phyloP scores from a whole-genome alignment of 2,888 invertebrate genomes.

The Linyphia triangularis region DNA sequence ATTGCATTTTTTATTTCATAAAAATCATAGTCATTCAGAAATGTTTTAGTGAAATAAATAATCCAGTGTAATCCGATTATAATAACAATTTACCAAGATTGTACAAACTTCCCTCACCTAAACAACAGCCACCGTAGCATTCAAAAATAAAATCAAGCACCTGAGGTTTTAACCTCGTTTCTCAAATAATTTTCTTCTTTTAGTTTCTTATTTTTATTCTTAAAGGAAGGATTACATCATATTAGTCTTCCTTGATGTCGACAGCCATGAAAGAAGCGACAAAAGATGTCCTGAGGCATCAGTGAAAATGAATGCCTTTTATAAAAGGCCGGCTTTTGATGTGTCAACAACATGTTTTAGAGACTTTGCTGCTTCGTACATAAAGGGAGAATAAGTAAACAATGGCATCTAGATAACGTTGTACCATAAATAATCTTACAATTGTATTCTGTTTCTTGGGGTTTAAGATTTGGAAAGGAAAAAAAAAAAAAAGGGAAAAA shows the following conservation, averaged over 20 bases:
- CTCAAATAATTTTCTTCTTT: neutral
- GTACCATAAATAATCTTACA: neutral
- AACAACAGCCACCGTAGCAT: neutral
- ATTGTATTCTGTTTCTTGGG: constrained; percentile 1
- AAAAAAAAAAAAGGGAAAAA: no score
- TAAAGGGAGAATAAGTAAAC: neutral
- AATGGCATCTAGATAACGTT: constrained; percentile 13
- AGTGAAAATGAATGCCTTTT: neutral
- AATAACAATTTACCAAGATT: no score
- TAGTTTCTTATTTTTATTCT: neutral
- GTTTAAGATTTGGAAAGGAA: neutral
- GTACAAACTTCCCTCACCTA: neutral
- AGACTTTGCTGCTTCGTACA: neutral
- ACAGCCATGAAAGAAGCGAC: constrained; percentile 20
- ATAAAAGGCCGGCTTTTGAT: constrained; percentile 4
- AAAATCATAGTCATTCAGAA: neutral
- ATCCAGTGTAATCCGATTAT: no score
- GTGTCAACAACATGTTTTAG: constrained; percentile 30
- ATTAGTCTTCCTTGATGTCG: constrained; percentile 10
- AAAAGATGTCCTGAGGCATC: neutral
- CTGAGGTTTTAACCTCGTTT: constrained; percentile 31
- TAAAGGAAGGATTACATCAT: constrained; percentile 29
- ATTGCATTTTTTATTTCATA: no score
- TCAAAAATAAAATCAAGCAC: neutral
- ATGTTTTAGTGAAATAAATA: neutral